phyloP scores from a whole-genome alignment of 2,797 vertebrate genomes.

The Naso thynnoides region DNA sequence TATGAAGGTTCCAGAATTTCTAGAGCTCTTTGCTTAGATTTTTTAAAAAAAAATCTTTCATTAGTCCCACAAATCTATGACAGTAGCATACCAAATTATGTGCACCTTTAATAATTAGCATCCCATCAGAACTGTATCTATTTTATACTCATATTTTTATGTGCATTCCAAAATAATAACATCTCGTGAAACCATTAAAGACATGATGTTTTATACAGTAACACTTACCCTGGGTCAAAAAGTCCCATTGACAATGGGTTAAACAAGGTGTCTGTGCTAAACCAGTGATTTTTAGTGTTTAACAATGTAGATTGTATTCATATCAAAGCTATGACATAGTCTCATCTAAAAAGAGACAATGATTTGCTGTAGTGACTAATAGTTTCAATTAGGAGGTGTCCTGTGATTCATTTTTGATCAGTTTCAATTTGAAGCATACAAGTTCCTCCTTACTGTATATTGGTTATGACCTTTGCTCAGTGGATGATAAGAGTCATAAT shows the following conservation, averaged over 20 bases:
- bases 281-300: neutral
- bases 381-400: neutral
- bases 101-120: neutral
- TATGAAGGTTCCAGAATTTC: neutral
- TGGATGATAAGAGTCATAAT: constrained; percentile 1
- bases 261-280: neutral
- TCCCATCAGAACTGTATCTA: neutral
- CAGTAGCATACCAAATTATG: neutral
- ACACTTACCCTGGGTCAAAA: neutral
- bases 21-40: neutral
- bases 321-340: neutral
- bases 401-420: neutral
- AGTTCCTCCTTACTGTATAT: neutral
- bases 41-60: neutral
- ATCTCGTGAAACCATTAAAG: neutral
- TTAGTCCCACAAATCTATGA: neutral
- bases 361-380: neutral
- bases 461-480: constrained; percentile 38
- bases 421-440: neutral
- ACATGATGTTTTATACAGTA: neutral
- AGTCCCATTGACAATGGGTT: neutral
- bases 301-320: neutral
- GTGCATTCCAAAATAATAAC: neutral
- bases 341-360: neutral
- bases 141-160: constrained; percentile 17